These are phyloP conservation scores for Pterobdella sp. DNA, from an alignment of 2,888 invertebrate species.

Conservation along the genomic window DNA sequence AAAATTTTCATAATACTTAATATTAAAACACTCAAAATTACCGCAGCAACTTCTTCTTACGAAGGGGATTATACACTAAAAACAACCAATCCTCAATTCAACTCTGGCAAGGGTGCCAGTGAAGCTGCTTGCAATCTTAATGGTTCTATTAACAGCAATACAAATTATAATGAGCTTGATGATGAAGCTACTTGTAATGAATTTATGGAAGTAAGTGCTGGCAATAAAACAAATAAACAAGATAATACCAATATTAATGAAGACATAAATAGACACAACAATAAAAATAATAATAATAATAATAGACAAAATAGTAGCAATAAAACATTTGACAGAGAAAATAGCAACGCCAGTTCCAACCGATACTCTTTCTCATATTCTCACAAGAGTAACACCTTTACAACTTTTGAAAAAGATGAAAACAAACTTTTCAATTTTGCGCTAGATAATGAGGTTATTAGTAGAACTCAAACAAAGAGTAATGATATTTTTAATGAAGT, in stretches of 20 bases:
- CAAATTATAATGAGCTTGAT: too few relatives aligned
- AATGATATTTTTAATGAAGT: not conserved
- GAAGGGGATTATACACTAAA: too few relatives aligned
- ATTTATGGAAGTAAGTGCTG: too few relatives aligned
- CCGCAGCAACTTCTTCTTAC: too few relatives aligned
- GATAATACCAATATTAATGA: not conserved
- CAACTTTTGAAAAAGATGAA: not conserved
- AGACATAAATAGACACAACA: not conserved
- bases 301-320: not conserved
- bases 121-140: too few relatives aligned
- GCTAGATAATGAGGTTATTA: not conserved
- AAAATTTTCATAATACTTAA: too few relatives aligned
- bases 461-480: not conserved
- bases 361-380: not conserved
- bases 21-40: too few relatives aligned
- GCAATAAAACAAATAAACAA: not conserved
- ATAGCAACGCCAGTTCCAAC: not conserved
- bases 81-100: too few relatives aligned
- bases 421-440: not conserved
- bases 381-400: conserved; percentile 4
- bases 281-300: conserved; percentile 3
- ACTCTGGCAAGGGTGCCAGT: too few relatives aligned
- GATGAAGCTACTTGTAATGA: too few relatives aligned
- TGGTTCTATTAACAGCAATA: too few relatives aligned
- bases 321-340: not conserved